These are phyloP conservation scores for Leuctra nigra DNA, from an alignment of 2,888 invertebrate species.

Conservation along the genomic window DNA sequence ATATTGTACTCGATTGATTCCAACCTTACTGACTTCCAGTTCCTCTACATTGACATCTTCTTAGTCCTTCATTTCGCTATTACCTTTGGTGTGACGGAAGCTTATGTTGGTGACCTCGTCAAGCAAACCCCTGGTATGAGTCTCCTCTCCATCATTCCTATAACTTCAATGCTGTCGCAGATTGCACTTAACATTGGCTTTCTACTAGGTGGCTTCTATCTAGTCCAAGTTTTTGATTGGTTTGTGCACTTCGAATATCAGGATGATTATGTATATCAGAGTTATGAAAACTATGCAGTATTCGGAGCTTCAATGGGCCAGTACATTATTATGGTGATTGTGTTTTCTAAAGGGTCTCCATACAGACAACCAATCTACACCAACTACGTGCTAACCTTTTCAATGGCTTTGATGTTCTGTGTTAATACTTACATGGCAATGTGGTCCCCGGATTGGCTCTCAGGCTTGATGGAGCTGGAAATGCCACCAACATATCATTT, in stretches of 20 bases:
- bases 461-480: slow-evolving; percentile 36
- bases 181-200: slow-evolving; percentile 44
- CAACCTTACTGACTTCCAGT: slow-evolving; percentile 56
- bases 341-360: slow-evolving; percentile 59
- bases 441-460: slow-evolving; percentile 44
- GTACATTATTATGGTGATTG: slow-evolving; percentile 55
- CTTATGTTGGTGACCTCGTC: slow-evolving; percentile 42
- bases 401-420: slow-evolving; percentile 43
- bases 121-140: slow-evolving; percentile 49
- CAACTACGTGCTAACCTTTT: slow-evolving; percentile 47
- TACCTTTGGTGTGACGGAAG: slow-evolving; percentile 56
- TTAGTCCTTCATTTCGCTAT: slow-evolving; percentile 55
- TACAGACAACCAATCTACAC: slow-evolving; percentile 55
- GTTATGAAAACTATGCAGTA: slow-evolving; percentile 56
- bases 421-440: slow-evolving; percentile 47
- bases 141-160: slow-evolving; percentile 45
- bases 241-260: slow-evolving; percentile 45
- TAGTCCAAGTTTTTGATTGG: slow-evolving; percentile 48
- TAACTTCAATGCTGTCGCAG: slow-evolving; percentile 48
- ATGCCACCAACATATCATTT: slow-evolving; percentile 40
- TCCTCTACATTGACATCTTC: slow-evolving; percentile 59
- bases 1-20: slow-evolving; percentile 55
- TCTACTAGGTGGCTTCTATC: slow-evolving; percentile 44
- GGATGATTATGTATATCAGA: slow-evolving; percentile 38
- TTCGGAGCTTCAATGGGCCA: slow-evolving; percentile 57